Evolutionary conservation across 1,140 invertebrate species (phyloP), one percentile per base, ranked within the genome.

Genomic region (Cherax quadricarinatus): DNA sequence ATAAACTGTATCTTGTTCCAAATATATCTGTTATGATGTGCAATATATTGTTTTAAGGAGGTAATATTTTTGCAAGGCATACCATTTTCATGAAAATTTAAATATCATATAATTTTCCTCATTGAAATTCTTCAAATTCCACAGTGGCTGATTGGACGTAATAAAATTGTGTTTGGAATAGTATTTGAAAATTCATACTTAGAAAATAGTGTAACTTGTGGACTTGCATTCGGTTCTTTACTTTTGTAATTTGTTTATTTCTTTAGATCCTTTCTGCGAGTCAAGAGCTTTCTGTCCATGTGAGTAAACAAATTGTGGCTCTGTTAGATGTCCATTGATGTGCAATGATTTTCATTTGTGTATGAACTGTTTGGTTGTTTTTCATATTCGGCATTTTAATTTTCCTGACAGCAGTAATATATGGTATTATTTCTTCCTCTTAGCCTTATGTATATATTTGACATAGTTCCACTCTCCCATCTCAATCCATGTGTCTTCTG

Each of bases 281-380:
- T 91, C 90, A 73, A 80, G 90, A 91, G 84, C 90, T 91, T 91
- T 91, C 90, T 91, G 90, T 91, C 78, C 90, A 91, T 91, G 90
- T 91, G 90, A 91, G 90, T 91, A 91, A 91, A 86, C 12, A n/a
- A 91, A 78, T 80, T 86, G 84, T 87, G 73, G 83, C 78, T 79
- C 78, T 86, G 84, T 91, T 79, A 86, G 89, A 62, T 91, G 57
- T 60, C 83, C 57, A 24, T 12, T 51, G 24, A 79, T 82, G 90
- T 91, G 78, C 81, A 41, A 81, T 60, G 48, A 18, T 87, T 70
- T 62, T 70, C 60, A 53, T 12, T 16, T 85, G 70, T 80, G 6
- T 30, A 62, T 24, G 51, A 62, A 48, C 62, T 16, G 12, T 10
- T 80, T 48, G 10, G 49, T 14, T 87, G 85, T 87, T 12, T 87